Evolutionary conservation across 2,888 invertebrate genomes (phyloP), one percentile per base, ranked within the genome.

Genomic region (Megaustenia siamemsis): DNA sequence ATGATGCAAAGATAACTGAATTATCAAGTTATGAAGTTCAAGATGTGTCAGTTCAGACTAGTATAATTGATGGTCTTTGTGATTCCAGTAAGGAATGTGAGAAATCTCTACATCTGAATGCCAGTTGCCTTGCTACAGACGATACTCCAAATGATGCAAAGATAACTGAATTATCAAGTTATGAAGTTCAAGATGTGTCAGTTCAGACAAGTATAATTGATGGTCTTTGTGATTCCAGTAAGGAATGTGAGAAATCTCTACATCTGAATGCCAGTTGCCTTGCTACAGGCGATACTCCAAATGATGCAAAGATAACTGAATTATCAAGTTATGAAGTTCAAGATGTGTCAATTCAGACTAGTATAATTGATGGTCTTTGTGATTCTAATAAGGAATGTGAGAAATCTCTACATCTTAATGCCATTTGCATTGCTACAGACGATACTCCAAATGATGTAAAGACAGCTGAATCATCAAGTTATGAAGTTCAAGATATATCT

Each of bases 401-500:
- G 10, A 18, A 49, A 12, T 73, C 21, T 73, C 15, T 28, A 15
- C 6, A n/a, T 28, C 43, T 45, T 24, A 45, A 45, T 73, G 45
- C 4, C 35, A 28, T 10, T 49, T 49, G 6, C 15, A 32, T 1
- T 35, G 21, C 1, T 1, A 28, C 49, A 45, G 49, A 53, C 49
- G 73, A 21, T 32, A 12, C 8, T 21, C 32, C 78, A 21, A 8
- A 56, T 40, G n/a, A 81, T 63, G 24, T 24, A 53, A 73, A 49
- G 68, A 35, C 79, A 53, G 73, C 45, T 24, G 38, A 24, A 1
- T 56, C 38, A 18, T 87, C 87, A 21, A 86, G 82, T 38, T 89
- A 84, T 86, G 88, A 88, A 78, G 88, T 86, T 43, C 81, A 63
- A 66, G 89, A 89, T 68, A 75, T 86, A n/a, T 86, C 87, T 76